phyloP scores from a whole-genome alignment of 1,140 invertebrate genomes.

The Eriosoma lanigerum region DNA sequence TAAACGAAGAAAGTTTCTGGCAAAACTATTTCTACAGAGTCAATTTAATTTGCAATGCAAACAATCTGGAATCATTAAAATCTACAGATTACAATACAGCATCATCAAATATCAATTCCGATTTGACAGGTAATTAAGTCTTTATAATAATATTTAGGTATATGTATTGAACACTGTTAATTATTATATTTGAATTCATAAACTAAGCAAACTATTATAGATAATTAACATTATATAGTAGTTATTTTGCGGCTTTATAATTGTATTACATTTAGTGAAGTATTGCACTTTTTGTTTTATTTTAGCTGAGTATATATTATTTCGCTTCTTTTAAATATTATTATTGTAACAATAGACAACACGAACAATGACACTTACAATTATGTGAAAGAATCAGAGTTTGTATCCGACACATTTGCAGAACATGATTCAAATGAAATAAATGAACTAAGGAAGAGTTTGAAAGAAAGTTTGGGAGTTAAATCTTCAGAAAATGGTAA shows the following conservation, averaged over 20 bases:
- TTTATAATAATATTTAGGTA: no score
- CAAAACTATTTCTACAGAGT: slow-evolving; percentile 99
- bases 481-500: slow-evolving; percentile 48
- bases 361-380: slow-evolving; percentile 27
- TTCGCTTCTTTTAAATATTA: slow-evolving; percentile 31
- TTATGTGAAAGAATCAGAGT: slow-evolving; percentile 46
- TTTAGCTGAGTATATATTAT: slow-evolving; percentile 15
- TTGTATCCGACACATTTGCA: slow-evolving; percentile 48
- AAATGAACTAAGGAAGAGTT: slow-evolving; percentile 44
- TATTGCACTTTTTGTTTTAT: slow-evolving; percentile 23
- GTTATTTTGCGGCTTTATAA: neutral
- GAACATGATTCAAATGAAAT: slow-evolving; percentile 44
- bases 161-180: no score
- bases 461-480: slow-evolving; percentile 49
- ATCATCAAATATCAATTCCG: slow-evolving; percentile 48
- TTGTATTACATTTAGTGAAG: neutral
- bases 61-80: slow-evolving; percentile 75
- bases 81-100: slow-evolving; percentile 37
- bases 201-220: neutral
- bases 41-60: slow-evolving; percentile 94
- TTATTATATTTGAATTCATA: neutral
- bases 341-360: slow-evolving; percentile 45
- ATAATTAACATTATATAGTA: slow-evolving; percentile 2
- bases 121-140: slow-evolving; percentile 50
- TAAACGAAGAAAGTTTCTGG: slow-evolving; percentile 98